Conservation (phyloP, 2,113 vertebrate genomes). For the Sylvietta virens region DNA sequence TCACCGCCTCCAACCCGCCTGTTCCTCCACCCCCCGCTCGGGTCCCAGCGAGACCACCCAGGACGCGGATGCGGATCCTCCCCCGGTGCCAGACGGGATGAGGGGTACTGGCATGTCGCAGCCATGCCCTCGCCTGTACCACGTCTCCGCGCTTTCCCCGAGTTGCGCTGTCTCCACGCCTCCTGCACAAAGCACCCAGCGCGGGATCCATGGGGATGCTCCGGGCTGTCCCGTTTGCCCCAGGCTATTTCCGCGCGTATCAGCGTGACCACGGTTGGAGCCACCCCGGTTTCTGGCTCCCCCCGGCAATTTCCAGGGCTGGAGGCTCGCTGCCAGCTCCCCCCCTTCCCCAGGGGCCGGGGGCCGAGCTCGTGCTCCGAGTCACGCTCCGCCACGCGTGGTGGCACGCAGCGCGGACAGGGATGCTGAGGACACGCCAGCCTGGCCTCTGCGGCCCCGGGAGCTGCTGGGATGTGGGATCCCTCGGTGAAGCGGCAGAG, state of each 20-base stretch:
- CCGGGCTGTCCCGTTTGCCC: background rate
- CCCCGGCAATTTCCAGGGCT: slow-evolving; percentile 7
- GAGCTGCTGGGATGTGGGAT: no score
- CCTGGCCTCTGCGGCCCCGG: background rate
- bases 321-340: background rate
- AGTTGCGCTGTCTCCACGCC: background rate
- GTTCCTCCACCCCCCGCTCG: background rate
- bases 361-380: background rate
- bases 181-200: background rate
- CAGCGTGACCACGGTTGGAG: background rate
- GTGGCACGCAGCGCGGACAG: background rate
- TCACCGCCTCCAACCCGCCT: fast-evolving
- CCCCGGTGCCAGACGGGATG: fast-evolving
- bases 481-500: background rate
- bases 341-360: background rate
- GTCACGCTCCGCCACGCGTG: background rate
- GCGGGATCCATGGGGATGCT: background rate
- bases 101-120: background rate
- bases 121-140: background rate
- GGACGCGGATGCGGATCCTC: background rate
- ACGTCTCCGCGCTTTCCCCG: fast-evolving
- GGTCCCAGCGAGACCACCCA: background rate
- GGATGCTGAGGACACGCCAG: background rate
- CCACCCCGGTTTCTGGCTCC: background rate
- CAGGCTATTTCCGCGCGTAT: background rate